Evolutionary conservation across 2,888 invertebrate species (phyloP), one percentile per base, ranked within the genome.

Genomic region (Leucophenga maculata): DNA sequence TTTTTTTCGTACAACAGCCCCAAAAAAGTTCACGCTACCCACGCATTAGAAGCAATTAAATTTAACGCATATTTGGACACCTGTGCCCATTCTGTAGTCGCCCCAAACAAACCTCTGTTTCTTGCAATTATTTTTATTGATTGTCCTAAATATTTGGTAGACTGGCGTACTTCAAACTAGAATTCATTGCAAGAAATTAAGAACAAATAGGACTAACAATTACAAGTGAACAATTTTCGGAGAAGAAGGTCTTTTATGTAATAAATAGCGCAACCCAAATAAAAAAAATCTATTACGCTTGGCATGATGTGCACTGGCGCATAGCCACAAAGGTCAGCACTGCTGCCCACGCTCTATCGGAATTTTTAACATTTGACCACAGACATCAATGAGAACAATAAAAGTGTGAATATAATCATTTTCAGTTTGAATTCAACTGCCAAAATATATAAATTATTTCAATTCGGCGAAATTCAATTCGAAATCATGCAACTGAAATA

Each of bases 281-380:
- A 13, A 20, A 11, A 44, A 20, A 20, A 64, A 44, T 52, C 54
- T 18, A 44, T 48, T 22, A 52, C 72, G 18, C 70, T 70, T 55
- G 18, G 31, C 26, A 11, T 26, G 1, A 60, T 39, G 73, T 67
- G 69, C 74, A 80, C 72, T 80, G 79, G 84, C 80, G 84, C 84
- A 81, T 77, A 77, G 76, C 78, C 69, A 14, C 75, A 78, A 80
- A 85, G 85, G 86, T 85, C 85, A 84, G 75, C 71, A 70, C 69
- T 65, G 66, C 72, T 73, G 71, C 32, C 73, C 65, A 73, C 67
- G 69, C 69, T 39, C 59, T 65, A 50, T 48, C 18, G 54, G 48
- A 18, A 50, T 44, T 20, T 65, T 69, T 32, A 68, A 64, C 66
- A 69, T 69, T 66, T 73, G 74, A 77, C 75, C 73, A 77, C 57